A percentile compares a stretch with the other conserved stretches of the same genome.
Conservation (phyloP, 2,797 vertebrate genomes). For the Mus spretus region DNA sequence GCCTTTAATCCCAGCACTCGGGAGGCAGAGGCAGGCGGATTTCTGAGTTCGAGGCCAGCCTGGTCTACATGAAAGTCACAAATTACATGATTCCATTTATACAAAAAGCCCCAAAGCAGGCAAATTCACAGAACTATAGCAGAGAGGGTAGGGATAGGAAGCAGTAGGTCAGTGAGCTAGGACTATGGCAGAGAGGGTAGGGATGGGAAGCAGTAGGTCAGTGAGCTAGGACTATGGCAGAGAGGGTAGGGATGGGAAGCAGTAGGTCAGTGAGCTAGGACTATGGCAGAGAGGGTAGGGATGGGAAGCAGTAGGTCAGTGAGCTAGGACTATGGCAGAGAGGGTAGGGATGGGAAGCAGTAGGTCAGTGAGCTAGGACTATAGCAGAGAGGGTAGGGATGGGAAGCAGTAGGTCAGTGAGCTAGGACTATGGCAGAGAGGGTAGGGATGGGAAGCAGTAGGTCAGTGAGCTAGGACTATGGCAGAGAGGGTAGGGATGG, state of each 20-base stretch:
- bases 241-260: background rate
- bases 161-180: background rate
- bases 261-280: too few relatives aligned
- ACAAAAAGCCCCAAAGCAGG: background rate
- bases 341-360: background rate
- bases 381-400: rapidly evolving
- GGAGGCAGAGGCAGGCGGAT: too few relatives aligned
- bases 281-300: rapidly evolving
- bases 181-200: rapidly evolving
- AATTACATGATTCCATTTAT: background rate
- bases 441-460: background rate
- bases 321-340: too few relatives aligned
- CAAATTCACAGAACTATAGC: background rate
- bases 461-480: too few relatives aligned
- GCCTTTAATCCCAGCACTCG: too few relatives aligned
- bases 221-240: rapidly evolving
- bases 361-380: rapidly evolving
- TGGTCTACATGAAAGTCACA: background rate
- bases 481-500: rapidly evolving
- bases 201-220: background rate
- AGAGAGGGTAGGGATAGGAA: rapidly evolving
- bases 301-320: background rate
- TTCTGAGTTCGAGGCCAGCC: too few relatives aligned
- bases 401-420: background rate
- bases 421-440: rapidly evolving